phyloP scores from a whole-genome alignment of 2,797 vertebrate species.

The Lacerta agilis region DNA sequence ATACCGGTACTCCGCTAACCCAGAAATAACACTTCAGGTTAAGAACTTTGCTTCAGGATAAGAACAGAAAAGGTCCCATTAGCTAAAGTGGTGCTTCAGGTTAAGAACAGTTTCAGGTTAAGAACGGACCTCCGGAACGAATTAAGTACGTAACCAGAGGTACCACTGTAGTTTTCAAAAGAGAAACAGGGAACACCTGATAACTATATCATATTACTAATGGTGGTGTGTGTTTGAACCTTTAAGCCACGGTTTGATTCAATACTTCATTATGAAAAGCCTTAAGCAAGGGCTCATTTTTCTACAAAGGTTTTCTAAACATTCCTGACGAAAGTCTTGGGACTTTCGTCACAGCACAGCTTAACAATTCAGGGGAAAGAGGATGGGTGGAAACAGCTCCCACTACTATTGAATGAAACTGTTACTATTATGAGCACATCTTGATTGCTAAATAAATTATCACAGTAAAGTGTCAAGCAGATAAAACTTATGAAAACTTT shows the following conservation, averaged over 20 bases:
- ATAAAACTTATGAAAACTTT: neutral
- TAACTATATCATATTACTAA: slow-evolving; percentile 14
- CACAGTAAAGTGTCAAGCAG: neutral
- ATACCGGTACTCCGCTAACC: too few relatives aligned
- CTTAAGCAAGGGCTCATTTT: neutral
- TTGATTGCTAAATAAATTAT: neutral
- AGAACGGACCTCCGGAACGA: too few relatives aligned
- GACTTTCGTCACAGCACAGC: neutral
- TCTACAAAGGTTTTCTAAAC: neutral
- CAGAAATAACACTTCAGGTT: too few relatives aligned
- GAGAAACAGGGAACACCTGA: slow-evolving; percentile 10
- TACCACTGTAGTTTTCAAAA: neutral
- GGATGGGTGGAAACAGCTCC: neutral
- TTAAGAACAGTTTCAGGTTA: too few relatives aligned
- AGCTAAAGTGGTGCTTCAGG: too few relatives aligned
- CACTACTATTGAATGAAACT: neutral
- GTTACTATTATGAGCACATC: neutral
- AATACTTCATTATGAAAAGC: neutral
- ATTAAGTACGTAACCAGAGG: too few relatives aligned
- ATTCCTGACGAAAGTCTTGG: neutral
- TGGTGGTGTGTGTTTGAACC: neutral
- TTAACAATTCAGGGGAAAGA: neutral
- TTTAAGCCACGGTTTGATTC: neutral
- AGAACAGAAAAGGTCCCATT: too few relatives aligned
- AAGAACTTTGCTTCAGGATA: too few relatives aligned